These are phyloP conservation scores for Tetrax tetrax DNA, from an alignment of 2,113 vertebrate species.

Conservation along the genomic window DNA sequence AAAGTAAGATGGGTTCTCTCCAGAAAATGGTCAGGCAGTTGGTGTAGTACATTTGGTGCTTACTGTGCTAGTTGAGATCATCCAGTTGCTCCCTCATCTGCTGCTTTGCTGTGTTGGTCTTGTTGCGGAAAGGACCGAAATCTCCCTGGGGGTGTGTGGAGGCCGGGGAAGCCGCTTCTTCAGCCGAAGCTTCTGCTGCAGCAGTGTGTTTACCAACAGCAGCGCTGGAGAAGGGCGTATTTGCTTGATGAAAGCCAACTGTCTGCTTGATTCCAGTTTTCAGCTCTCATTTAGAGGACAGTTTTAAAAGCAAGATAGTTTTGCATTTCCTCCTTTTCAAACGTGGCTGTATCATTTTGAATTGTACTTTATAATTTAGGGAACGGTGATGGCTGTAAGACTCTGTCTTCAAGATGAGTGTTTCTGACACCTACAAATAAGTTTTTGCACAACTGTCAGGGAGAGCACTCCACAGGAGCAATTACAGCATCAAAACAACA, in stretches of 20 bases:
- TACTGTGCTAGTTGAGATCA: not conserved
- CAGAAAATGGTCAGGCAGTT: not conserved
- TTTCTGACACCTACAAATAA: not conserved
- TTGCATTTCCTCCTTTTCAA: not conserved
- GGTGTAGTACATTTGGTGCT: not conserved
- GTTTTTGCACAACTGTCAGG: not conserved
- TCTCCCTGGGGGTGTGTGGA: not conserved
- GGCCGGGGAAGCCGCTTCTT: not conserved
- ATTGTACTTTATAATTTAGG: not conserved
- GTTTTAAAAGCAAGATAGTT: not conserved
- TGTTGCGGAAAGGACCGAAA: fast-evolving
- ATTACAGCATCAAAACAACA: not conserved
- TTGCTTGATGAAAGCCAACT: not conserved
- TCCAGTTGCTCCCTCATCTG: not conserved
- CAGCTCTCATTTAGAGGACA: not conserved
- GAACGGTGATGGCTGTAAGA: not conserved
- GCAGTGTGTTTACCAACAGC: not conserved
- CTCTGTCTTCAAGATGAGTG: not conserved
- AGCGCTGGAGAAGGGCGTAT: not conserved
- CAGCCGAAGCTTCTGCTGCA: not conserved
- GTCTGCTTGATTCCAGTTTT: not conserved
- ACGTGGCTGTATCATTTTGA: not conserved
- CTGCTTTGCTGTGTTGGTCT: not conserved
- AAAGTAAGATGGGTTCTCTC: fast-evolving
- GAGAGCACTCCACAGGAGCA: not conserved